Evolutionary conservation across 2,113 vertebrate species (phyloP), one percentile per base, ranked within the genome.

Genomic region (Malurus melanocephalus): DNA sequence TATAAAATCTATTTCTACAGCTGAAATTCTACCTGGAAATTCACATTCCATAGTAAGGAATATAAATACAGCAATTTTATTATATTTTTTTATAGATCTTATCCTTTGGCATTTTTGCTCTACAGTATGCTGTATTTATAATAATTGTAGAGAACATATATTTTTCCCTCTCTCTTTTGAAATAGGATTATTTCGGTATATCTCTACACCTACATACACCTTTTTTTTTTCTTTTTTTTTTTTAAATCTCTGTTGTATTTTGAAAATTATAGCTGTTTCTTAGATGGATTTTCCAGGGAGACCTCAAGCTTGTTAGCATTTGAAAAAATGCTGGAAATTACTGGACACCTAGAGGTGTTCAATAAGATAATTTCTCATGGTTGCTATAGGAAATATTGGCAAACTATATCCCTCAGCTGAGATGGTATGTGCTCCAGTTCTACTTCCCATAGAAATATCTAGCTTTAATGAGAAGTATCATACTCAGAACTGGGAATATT

Each of bases 21-120:
- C 20, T 87, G 55, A 91, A 91, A 84, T 90, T 86, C 56, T 93
- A 55, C 15, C 46, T 89, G 57, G 33, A 89, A 89, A 53, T 88
- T 48, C 32, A 38, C 22, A 71, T 3, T 87, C 15, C 40, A 27
- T 16, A 42, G 16, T 53, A 76, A 80, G 18, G 19, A 88, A 74
- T 79, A 68, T 28, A 84, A 68, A 67, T 67, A 67, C 19, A 80
- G 32, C 45, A 71, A 67, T 78, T 89, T 89, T 89, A 8, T 20
- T 67, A 6, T 78, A 20, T 69, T 65, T 65, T 48, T 69, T 65
- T 17, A 26, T 61, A 79, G 24, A 10, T 51, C 22, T 77, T 82
- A 49, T 83, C 53, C 65, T 89, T 83, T 72, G 80, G 69, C 5
- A 5, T 35, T 83, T 80, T 89, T 68, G 14, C 16, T 73, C 38